These are phyloP conservation scores for Hypselothyrea guttata DNA, from an alignment of 2,888 invertebrate species.

Conservation along the genomic window DNA sequence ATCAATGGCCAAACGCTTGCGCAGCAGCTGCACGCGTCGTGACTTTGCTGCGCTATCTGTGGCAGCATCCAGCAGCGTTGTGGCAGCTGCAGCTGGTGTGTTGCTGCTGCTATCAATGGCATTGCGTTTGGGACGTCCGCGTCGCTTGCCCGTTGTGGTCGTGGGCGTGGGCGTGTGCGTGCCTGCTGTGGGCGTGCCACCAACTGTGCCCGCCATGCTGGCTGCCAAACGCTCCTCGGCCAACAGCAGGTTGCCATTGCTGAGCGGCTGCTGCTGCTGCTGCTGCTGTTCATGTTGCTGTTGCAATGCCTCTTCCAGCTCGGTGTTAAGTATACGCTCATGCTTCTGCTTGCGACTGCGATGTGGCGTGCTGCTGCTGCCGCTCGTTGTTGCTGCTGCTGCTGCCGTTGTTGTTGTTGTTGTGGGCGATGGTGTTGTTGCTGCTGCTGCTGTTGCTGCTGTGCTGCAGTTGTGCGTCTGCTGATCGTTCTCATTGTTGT, in stretches of 20 bases:
- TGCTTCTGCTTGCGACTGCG: constrained; percentile 79
- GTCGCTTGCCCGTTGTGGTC: constrained; percentile 61
- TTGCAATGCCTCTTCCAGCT: constrained; percentile 63
- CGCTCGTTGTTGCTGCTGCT: constrained; percentile 9
- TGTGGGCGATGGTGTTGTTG: no score
- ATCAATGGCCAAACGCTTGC: constrained; percentile 80
- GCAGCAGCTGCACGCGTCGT: constrained; percentile 78
- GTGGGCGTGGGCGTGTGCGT: constrained; percentile 9
- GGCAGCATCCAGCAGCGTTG: constrained; percentile 12
- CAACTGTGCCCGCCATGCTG: background rate
- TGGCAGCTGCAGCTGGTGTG: constrained; percentile 6
- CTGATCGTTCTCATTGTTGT: constrained; percentile 65
- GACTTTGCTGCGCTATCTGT: constrained; percentile 65
- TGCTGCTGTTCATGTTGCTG: constrained; percentile 8
- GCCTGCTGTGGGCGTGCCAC: background rate
- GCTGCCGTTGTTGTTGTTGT: constrained; percentile 18
- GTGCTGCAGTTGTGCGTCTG: constrained; percentile 59
- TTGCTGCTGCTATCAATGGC: constrained; percentile 29
- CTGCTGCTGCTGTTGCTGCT: constrained; percentile 25
- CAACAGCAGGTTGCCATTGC: constrained; percentile 40
- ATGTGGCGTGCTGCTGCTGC: constrained; percentile 34
- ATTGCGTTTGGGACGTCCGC: constrained; percentile 83
- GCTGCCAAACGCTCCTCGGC: constrained; percentile 13
- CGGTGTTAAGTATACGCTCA: constrained; percentile 73
- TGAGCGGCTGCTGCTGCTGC: constrained; percentile 14